phyloP scores from a whole-genome alignment of 2,888 invertebrate genomes.

The Diabrotica balteata region DNA sequence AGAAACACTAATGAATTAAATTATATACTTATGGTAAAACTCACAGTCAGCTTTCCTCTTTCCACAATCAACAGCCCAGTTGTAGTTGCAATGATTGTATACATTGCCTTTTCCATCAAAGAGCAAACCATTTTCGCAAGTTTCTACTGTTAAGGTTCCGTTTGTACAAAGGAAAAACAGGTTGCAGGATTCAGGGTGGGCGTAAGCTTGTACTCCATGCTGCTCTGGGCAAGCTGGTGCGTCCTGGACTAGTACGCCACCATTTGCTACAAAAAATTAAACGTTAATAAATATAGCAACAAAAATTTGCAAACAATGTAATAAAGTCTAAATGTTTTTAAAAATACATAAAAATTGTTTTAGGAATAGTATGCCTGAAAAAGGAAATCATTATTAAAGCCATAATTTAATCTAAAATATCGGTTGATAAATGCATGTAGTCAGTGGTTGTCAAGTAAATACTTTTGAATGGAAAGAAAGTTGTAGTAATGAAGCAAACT shows the following conservation, averaged over 20 bases:
- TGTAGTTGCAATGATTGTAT: conserved; percentile 92
- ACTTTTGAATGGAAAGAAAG: too few species aligned
- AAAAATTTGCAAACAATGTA: too few species aligned
- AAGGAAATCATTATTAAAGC: too few species aligned
- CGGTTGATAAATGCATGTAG: too few species aligned
- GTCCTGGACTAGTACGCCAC: conserved; percentile 67
- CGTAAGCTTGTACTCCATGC: conserved; percentile 82
- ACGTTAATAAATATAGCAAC: too few species aligned
- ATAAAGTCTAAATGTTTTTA: too few species aligned
- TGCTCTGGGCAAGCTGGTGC: conserved; percentile 82
- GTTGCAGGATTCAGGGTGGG: conserved; percentile 87
- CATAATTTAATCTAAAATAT: too few species aligned
- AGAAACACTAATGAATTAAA: too few species aligned
- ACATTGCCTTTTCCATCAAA: conserved; percentile 90
- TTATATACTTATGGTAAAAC: conserved; percentile 49
- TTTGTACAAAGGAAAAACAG: conserved; percentile 92
- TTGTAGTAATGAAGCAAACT: too few species aligned
- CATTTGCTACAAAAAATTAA: conserved; percentile 62
- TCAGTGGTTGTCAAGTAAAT: too few species aligned
- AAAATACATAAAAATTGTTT: too few species aligned
- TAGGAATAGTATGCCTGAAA: too few species aligned
- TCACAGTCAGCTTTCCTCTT: conserved; percentile 81
- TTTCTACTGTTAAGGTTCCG: conserved; percentile 87
- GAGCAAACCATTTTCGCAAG: conserved; percentile 89
- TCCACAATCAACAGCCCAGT: conserved; percentile 91